phyloP scores from a whole-genome alignment of 2,797 vertebrate genomes.

The Hipposideros larvatus region DNA sequence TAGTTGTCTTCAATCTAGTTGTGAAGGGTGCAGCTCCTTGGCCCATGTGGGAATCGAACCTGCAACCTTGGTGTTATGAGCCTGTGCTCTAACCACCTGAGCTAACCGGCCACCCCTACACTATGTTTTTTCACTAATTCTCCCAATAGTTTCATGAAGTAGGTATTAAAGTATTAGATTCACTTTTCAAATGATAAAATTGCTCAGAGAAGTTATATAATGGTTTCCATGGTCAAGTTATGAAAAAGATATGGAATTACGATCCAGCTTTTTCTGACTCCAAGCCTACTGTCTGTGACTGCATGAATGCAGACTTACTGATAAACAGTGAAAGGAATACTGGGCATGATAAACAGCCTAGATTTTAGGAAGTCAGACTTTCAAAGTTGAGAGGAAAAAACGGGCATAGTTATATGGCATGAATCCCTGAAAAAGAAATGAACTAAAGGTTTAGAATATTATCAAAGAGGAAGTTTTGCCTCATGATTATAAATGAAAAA shows the following conservation, averaged over 20 bases:
- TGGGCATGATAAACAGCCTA: slow-evolving; percentile 20
- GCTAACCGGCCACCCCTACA: neutral
- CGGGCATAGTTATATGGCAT: neutral
- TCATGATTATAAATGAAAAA: neutral
- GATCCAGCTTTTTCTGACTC: neutral
- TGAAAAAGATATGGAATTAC: slow-evolving; percentile 10
- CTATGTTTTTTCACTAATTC: neutral
- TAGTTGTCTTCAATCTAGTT: too few relatives aligned
- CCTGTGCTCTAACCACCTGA: too few relatives aligned
- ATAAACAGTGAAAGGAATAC: neutral
- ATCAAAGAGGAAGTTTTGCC: slow-evolving; percentile 28
- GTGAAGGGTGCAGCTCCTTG: too few relatives aligned
- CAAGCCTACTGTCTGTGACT: neutral
- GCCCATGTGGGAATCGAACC: too few relatives aligned
- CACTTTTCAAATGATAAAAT: neutral
- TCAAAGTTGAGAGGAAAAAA: slow-evolving; percentile 41
- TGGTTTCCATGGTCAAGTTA: neutral
- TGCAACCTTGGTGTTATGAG: too few relatives aligned
- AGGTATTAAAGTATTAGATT: neutral
- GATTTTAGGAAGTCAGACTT: slow-evolving; percentile 34
- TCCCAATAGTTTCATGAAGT: neutral
- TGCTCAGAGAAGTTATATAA: neutral
- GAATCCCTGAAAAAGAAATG: slow-evolving; percentile 18
- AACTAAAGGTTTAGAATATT: slow-evolving; percentile 55
- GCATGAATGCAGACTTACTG: neutral